phyloP scores from a whole-genome alignment of 2,888 invertebrate species.

The Scaeva pyrastri region DNA sequence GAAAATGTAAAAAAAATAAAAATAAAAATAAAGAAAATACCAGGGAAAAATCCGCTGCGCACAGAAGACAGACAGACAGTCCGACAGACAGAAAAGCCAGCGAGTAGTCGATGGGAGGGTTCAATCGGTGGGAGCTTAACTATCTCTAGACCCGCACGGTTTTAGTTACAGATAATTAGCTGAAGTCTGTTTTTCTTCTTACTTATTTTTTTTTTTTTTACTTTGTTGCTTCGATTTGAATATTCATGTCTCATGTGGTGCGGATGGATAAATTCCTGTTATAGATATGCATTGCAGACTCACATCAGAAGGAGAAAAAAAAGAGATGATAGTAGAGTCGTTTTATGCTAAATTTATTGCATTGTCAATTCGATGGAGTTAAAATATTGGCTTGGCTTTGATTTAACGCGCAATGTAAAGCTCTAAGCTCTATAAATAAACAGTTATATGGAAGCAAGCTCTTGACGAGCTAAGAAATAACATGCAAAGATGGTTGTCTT shows the following conservation, averaged over 20 bases:
- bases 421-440: not conserved
- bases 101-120: slow-evolving; percentile 66
- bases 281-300: not conserved
- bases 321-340: slow-evolving; percentile 32
- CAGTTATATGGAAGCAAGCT: not conserved
- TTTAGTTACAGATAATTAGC: slow-evolving; percentile 72
- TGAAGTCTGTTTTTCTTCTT: slow-evolving; percentile 21
- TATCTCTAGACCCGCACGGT: slow-evolving; percentile 61
- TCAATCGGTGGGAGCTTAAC: slow-evolving; percentile 68
- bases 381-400: slow-evolving; percentile 41
- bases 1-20: slow-evolving; percentile 29
- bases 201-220: slow-evolving; percentile 7
- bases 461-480: slow-evolving; percentile 4
- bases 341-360: slow-evolving; percentile 49
- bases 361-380: slow-evolving; percentile 54
- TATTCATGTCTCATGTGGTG: slow-evolving; percentile 65
- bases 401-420: slow-evolving; percentile 46
- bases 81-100: slow-evolving; percentile 18
- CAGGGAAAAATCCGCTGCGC: slow-evolving; percentile 36
- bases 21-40: slow-evolving; percentile 17
- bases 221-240: slow-evolving; percentile 29
- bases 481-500: slow-evolving; percentile 7
- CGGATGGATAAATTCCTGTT: slow-evolving; percentile 32
- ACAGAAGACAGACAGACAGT: slow-evolving; percentile 49
- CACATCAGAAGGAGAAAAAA: not conserved